Percentiles rank a stretch among this genome's conserved stretches.
Evolutionary conservation across 2,888 invertebrate species (phyloP).

Genomic region (Acrobasis suavella): DNA sequence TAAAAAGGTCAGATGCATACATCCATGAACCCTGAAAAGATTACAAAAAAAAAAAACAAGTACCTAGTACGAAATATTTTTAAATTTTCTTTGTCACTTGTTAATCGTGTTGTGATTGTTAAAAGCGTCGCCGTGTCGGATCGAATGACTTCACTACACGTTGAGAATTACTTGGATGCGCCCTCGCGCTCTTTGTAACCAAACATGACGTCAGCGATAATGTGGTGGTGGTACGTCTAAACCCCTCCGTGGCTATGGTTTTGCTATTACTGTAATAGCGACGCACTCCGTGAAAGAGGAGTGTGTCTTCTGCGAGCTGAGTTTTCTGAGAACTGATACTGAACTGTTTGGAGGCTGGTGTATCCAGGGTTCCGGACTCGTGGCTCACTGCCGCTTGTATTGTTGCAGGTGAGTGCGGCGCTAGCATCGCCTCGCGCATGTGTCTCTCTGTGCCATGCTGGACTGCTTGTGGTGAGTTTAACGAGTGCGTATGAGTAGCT

Average conservation of each 20-base stretch:
- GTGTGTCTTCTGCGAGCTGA: too few relatives aligned
- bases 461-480: constrained; percentile 75
- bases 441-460: constrained; percentile 57
- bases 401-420: constrained; percentile 73
- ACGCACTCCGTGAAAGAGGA: too few relatives aligned
- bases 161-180: not conserved
- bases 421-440: constrained; percentile 54
- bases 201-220: constrained; percentile 7
- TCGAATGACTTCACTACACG: not conserved
- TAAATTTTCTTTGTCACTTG: not conserved
- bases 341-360: too few relatives aligned
- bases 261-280: too few relatives aligned
- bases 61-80: too few relatives aligned
- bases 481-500: too few relatives aligned
- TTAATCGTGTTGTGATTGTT: not conserved
- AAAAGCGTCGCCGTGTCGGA: not conserved
- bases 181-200: not conserved
- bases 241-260: not conserved
- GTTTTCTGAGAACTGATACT: too few relatives aligned
- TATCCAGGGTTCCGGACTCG: not conserved
- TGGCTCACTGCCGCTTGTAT: constrained; percentile 26
- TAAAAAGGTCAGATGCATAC: too few relatives aligned
- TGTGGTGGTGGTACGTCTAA: not conserved
- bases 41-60: too few relatives aligned
- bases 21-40: too few relatives aligned